A percentile compares a stretch with the other conserved stretches of the same genome.
Conservation (phyloP, 2,888 invertebrate genomes). For the Crematogaster levior region DNA sequence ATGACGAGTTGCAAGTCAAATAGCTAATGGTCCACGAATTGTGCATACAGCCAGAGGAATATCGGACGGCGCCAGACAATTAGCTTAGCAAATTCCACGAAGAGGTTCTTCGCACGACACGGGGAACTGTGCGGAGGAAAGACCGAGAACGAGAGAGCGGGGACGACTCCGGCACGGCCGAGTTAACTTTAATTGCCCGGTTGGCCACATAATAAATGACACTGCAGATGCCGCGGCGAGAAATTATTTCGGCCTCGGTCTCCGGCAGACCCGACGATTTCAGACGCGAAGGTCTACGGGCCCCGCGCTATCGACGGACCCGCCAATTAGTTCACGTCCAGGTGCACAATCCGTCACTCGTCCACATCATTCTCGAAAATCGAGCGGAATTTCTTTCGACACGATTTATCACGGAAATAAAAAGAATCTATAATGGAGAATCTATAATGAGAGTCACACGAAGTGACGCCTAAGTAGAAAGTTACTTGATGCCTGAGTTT, state of each 20-base stretch:
- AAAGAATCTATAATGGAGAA: conserved; percentile 21
- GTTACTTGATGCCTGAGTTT: background rate
- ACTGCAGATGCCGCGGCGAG: conserved; percentile 73
- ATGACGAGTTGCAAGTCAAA: conserved; percentile 57
- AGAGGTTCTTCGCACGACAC: conserved; percentile 66
- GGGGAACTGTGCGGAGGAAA: background rate
- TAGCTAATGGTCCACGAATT: conserved; percentile 59
- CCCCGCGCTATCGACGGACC: conserved; percentile 51
- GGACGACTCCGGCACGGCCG: conserved; percentile 65
- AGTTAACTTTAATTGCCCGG: conserved; percentile 82
- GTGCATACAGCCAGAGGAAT: conserved; percentile 51
- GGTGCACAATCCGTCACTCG: conserved; percentile 57
- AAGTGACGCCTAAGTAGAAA: conserved; percentile 15
- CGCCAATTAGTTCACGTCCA: conserved; percentile 59
- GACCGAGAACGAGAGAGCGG: conserved; percentile 56
- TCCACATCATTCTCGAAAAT: conserved; percentile 49
- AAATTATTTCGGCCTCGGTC: conserved; percentile 69
- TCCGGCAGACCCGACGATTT: conserved; percentile 38
- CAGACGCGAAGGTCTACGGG: background rate
- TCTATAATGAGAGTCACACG: conserved; percentile 13
- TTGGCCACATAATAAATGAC: conserved; percentile 80
- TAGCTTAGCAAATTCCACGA: conserved; percentile 81
- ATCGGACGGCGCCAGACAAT: conserved; percentile 81
- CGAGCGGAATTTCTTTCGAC: conserved; percentile 7
- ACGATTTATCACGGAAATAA: conserved; percentile 62